These are phyloP conservation scores for Aspidapion aeneum DNA, from an alignment of 2,888 invertebrate species.

Conservation along the genomic window DNA sequence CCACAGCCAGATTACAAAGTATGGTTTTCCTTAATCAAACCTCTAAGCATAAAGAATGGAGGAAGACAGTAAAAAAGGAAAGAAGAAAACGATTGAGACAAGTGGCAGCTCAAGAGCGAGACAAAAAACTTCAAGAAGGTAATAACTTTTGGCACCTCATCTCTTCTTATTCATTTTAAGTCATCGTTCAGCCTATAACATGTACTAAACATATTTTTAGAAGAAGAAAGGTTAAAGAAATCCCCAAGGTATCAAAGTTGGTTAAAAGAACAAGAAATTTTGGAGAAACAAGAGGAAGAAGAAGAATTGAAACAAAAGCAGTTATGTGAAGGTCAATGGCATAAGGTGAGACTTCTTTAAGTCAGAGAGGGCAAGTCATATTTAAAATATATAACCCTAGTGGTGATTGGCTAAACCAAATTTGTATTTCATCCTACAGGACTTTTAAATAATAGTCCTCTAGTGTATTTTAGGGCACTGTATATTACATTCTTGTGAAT, in stretches of 20 bases:
- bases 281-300: constrained; percentile 53
- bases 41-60: constrained; percentile 65
- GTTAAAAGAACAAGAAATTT: constrained; percentile 52
- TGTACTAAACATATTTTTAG: constrained; percentile 36
- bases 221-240: constrained; percentile 41
- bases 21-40: constrained; percentile 44
- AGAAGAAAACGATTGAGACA: constrained; percentile 66
- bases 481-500: no score
- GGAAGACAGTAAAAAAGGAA: constrained; percentile 67
- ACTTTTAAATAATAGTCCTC: no score
- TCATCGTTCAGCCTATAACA: background rate
- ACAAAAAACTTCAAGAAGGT: constrained; percentile 48
- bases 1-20: no score
- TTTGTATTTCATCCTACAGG: no score
- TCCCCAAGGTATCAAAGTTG: constrained; percentile 53
- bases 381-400: no score
- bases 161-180: background rate
- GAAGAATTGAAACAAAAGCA: constrained; percentile 55
- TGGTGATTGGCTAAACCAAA: background rate
- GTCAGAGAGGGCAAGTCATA: background rate
- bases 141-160: constrained; percentile 11
- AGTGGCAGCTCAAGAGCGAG: constrained; percentile 55
- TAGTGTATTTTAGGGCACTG: no score
- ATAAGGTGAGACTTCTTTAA: constrained; percentile 35
- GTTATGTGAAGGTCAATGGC: constrained; percentile 63